Evolutionary conservation across 2,888 invertebrate species (phyloP), one percentile per base, ranked within the genome.

Genomic region (Baronia brevicornis): DNA sequence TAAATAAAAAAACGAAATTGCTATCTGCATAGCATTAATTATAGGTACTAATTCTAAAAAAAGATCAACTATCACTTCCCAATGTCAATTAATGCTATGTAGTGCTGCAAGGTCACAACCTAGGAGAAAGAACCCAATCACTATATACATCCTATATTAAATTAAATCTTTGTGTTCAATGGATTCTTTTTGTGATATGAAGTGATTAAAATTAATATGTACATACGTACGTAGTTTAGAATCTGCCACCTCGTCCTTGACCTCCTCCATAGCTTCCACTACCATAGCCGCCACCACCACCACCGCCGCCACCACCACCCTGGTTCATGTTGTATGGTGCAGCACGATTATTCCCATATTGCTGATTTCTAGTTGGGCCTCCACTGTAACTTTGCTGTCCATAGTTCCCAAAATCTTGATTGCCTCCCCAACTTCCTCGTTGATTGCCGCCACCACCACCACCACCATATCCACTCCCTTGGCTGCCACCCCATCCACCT

Each of bases 381-480:
- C 95, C 95, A 34, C 93, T 89, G 59, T 92, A 95, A 34, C 90
- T 89, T 63, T 94, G 95, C 55, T 94, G 94, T 60, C 93, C 92
- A 43, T 92, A 91, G 46, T 88, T 90, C 38, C 92, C 92, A 54
- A 92, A 92, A 52, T 88, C 90, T 60, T 90, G 89, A 48, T 88
- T 88, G 22, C 88, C 87, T 15, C 84, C 80, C 13, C 80, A 74
- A 34, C 18, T 86, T 73, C 28, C 84, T 66, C 41, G 70, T 32
- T 51, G 49, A 23, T 48, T 40, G 3, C 32, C 33, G 11, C 33
- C 33, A 12, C 28, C 45, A 14, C 37, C 39, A 4, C 46, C 43
- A 32, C 51, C 39, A 20, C 49, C 42, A 35, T 37, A 33, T 11
- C 45, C 38, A 27, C 39, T 45, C 10, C 67, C 54, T 32, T 61